Percentiles rank a stretch among this genome's conserved stretches.
Conservation (phyloP, 2,888 invertebrate species). For the Thereva nobilitata region DNA sequence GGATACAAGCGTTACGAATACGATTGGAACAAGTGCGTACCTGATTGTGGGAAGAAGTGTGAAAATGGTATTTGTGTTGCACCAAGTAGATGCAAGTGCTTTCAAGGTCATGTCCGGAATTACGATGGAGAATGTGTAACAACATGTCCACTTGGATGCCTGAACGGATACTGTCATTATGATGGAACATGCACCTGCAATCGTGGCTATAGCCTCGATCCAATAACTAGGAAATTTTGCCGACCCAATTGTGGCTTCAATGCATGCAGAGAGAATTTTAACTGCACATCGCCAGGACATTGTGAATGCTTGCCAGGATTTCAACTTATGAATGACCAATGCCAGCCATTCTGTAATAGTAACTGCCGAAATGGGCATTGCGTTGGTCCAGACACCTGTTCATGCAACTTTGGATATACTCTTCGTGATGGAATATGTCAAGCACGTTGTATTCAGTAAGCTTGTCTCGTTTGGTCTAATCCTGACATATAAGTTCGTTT, state of each 20-base stretch:
- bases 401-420: slow-evolving; percentile 48
- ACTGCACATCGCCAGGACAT: too few species aligned
- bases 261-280: too few species aligned
- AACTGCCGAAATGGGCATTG: slow-evolving; percentile 47
- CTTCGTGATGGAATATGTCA: slow-evolving; percentile 49
- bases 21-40: slow-evolving; percentile 52
- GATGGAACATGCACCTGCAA: slow-evolving; percentile 15
- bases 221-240: slow-evolving; percentile 13
- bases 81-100: slow-evolving; percentile 50
- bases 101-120: slow-evolving; percentile 44
- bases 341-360: too few species aligned
- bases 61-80: slow-evolving; percentile 56
- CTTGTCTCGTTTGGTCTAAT: too few species aligned
- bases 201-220: slow-evolving; percentile 3
- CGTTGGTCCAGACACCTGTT: slow-evolving; percentile 47
- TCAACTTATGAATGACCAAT: too few species aligned
- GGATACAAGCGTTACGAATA: slow-evolving; percentile 68
- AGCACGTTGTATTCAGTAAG: slow-evolving; percentile 36
- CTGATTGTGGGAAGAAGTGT: slow-evolving; percentile 53
- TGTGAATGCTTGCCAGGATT: too few species aligned
- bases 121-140: slow-evolving; percentile 51
- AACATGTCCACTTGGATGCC: slow-evolving; percentile 8
- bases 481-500: too few species aligned
- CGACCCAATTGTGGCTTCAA: slow-evolving; percentile 25
- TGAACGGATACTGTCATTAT: slow-evolving; percentile 10